These are phyloP conservation scores for Ctena decussata DNA, from an alignment of 2,888 invertebrate genomes.

Conservation along the genomic window DNA sequence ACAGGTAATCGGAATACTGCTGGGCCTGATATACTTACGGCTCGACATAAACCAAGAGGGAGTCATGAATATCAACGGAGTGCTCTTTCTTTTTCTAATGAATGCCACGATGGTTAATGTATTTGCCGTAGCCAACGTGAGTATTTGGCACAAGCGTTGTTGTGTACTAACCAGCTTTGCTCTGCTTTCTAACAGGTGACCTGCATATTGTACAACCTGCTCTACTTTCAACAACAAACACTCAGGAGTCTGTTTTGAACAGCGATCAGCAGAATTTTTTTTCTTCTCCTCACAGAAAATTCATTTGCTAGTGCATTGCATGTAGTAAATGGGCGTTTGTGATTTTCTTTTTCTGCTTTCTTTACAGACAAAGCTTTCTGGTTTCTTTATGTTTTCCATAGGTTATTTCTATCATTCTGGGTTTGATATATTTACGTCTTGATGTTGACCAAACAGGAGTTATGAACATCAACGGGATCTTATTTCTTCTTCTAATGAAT, in stretches of 20 bases:
- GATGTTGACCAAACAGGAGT: conserved; percentile 94
- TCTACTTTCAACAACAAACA: background rate
- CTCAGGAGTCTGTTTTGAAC: background rate
- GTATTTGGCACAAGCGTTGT: conserved; percentile 82
- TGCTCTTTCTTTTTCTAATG: conserved; percentile 81
- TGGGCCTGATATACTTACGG: conserved; percentile 94
- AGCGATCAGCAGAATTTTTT: background rate
- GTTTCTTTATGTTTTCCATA: conserved; percentile 84
- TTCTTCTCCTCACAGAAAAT: conserved; percentile 61
- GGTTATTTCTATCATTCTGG: conserved; percentile 95
- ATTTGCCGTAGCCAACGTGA: conserved; percentile 97
- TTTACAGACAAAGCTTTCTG: background rate
- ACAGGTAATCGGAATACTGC: conserved; percentile 95
- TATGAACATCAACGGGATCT: conserved; percentile 79
- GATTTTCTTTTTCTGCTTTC: background rate
- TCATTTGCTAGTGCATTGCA: conserved; percentile 98
- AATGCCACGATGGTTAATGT: conserved; percentile 94
- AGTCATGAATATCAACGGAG: conserved; percentile 88
- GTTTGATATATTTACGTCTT: conserved; percentile 93
- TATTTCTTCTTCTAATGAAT: conserved; percentile 79
- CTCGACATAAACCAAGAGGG: conserved; percentile 93
- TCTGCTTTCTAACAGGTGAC: background rate
- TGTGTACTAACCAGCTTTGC: background rate
- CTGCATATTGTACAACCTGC: background rate
- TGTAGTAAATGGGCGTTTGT: conserved; percentile 93